Percentiles rank a stretch among this genome's conserved stretches.
phyloP scores from a whole-genome alignment of 2,888 invertebrate species.

The Ellobium chinense region DNA sequence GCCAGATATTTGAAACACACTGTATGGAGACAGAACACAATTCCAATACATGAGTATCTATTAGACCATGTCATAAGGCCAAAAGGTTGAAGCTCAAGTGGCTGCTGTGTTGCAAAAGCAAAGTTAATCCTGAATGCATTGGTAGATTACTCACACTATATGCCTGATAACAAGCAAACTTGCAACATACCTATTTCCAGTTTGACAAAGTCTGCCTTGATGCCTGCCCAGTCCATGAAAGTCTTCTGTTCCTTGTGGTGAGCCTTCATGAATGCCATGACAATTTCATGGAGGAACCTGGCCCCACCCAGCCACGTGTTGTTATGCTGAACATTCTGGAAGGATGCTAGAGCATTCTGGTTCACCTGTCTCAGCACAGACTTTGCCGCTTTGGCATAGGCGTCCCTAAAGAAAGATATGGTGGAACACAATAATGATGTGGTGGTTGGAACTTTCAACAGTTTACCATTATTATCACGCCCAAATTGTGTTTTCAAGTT shows the following conservation, averaged over 20 bases:
- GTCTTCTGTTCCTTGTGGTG: slow-evolving; percentile 62
- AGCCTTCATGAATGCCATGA: slow-evolving; percentile 59
- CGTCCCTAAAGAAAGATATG: neutral
- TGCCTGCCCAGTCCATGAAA: slow-evolving; percentile 75
- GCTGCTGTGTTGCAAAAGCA: neutral
- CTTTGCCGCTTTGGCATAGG: slow-evolving; percentile 57
- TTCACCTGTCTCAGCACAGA: slow-evolving; percentile 68
- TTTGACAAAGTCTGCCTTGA: slow-evolving; percentile 69
- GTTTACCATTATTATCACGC: too few species aligned
- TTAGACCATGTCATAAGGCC: too few species aligned
- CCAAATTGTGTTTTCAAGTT: too few species aligned
- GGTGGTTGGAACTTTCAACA: too few species aligned
- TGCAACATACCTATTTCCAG: slow-evolving; percentile 71
- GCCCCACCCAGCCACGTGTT: slow-evolving; percentile 74
- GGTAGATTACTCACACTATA: too few species aligned
- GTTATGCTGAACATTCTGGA: slow-evolving; percentile 64
- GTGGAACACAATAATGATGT: too few species aligned
- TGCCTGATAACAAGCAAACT: too few species aligned
- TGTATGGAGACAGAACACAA: too few species aligned
- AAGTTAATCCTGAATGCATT: too few species aligned
- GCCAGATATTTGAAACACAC: too few species aligned
- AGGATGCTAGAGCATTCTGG: slow-evolving; percentile 70
- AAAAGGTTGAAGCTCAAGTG: neutral
- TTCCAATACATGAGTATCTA: too few species aligned
- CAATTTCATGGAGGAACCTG: slow-evolving; percentile 67